Base-by-base conservation (phyloP, 92 coral and sea anemone genomes). In the Pocillopora grandis region DNA sequence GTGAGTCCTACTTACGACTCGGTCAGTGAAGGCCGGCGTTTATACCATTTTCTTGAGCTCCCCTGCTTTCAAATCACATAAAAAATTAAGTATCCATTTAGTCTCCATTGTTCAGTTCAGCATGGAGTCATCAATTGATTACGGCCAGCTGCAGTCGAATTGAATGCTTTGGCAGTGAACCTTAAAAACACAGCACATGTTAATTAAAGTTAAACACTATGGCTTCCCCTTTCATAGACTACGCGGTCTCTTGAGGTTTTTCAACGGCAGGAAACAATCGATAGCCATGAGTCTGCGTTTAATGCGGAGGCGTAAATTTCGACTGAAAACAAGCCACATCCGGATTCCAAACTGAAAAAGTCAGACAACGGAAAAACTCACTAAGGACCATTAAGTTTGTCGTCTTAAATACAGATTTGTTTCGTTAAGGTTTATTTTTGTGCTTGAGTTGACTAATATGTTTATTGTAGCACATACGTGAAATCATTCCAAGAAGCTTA, bases 251-350 rank as follows among this genome's bases (percentile, higher is more conserved):
- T 58, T 35, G 12, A 64, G 20, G 23, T 57, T 68, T 79, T 59
- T 68, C 66, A 2, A 69, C 33, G 68, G 37, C 77, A 61, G 85
- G 85, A 81, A 81, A 60, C 70, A 23, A 7, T 10, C 57, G 33
- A 80, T 72, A 58, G 37, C 76, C 19, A 58, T 13, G 19, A 66
- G 63, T 67, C n/a, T 13, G n/a, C 14, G 21, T 57, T 37, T 27
- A 33, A 18, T 67, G 33, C 75, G 6, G 74, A 65, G 72, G 58
- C 20, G 31, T 58, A 12, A n/a, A 69, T 56, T 37, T 55, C 56
- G 21, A 2, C 18, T 10, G 1, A 59, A 68, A 68, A 49, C 11
- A 70, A 35, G 20, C 55, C 85, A 71, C 58, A 81, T 37, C 77
- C 71, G 70, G 20, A 69, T 69, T 20, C 52, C 36, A 35, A 71